Conservation (phyloP, 1,140 invertebrate species). For the Leptestheria dahalacensis region DNA sequence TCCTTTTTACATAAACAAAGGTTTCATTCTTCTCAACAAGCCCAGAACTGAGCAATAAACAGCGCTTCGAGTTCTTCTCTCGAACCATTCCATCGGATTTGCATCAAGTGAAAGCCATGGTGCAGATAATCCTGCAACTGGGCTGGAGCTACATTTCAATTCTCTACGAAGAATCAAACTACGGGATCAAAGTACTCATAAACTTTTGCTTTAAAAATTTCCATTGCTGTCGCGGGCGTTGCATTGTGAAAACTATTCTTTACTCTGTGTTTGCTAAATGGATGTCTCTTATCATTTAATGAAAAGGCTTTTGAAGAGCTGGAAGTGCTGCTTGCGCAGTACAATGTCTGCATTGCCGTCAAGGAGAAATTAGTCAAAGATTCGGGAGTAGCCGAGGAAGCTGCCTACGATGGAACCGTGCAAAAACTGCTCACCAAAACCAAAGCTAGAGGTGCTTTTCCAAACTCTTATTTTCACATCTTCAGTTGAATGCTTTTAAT, state of each 20-base stretch:
- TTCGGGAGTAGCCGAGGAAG: conserved; percentile 76
- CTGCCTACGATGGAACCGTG: conserved; percentile 75
- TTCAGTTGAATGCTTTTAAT: too few relatives aligned
- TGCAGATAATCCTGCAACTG: conserved; percentile 70
- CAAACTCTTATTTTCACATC: conserved; percentile 31
- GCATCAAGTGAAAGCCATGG: conserved; percentile 88
- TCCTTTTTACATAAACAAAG: too few relatives aligned
- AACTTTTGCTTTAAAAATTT: neutral
- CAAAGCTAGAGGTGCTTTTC: conserved; percentile 69
- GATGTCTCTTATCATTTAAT: neutral
- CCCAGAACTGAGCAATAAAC: conserved; percentile 84
- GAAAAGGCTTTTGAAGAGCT: conserved; percentile 81
- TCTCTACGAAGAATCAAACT: conserved; percentile 92
- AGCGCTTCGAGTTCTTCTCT: conserved; percentile 87
- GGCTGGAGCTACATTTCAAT: conserved; percentile 90
- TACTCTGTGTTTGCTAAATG: too few relatives aligned
- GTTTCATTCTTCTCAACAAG: conserved; percentile 93
- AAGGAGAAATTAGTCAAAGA: conserved; percentile 91
- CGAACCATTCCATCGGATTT: conserved; percentile 89
- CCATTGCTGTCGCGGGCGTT: neutral
- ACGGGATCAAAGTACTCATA: conserved; percentile 75
- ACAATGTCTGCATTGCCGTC: conserved; percentile 80
- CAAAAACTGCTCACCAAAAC: conserved; percentile 63
- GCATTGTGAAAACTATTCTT: too few relatives aligned
- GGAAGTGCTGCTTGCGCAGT: conserved; percentile 58